A percentile compares a stretch with the other conserved stretches of the same genome.
phyloP scores from a whole-genome alignment of 2,797 vertebrate genomes.

The Galago senegalensis region DNA sequence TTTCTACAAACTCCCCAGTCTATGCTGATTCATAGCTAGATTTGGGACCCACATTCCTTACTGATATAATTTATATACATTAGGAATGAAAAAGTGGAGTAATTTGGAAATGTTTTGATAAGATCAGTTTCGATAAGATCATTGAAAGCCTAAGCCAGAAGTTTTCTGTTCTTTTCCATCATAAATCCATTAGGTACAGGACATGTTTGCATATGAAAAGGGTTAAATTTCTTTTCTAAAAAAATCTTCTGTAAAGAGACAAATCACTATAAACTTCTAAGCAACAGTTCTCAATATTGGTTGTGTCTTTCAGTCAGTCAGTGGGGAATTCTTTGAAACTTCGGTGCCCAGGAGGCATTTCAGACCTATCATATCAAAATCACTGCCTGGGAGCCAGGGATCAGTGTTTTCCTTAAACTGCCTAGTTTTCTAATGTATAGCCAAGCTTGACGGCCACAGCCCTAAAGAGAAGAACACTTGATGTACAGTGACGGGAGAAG shows the following conservation, averaged over 20 bases:
- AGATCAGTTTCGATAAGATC: neutral
- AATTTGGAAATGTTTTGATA: slow-evolving; percentile 31
- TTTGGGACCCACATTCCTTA: slow-evolving; percentile 38
- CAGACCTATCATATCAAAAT: neutral
- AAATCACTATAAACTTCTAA: neutral
- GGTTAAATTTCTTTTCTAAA: slow-evolving; percentile 31
- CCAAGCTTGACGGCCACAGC: neutral
- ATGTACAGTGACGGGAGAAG: neutral
- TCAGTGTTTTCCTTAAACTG: neutral
- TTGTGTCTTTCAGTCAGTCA: neutral
- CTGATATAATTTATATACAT: slow-evolving; percentile 1
- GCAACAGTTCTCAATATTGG: neutral
- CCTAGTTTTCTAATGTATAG: neutral
- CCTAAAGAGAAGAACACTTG: neutral
- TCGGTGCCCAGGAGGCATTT: neutral
- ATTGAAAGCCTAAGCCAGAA: slow-evolving; percentile 31
- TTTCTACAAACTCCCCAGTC: neutral
- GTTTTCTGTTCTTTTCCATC: slow-evolving; percentile 5
- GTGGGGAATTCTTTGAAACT: neutral
- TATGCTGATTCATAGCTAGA: neutral
- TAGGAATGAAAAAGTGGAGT: neutral
- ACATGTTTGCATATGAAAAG: neutral
- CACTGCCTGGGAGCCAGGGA: neutral
- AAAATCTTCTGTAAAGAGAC: neutral
- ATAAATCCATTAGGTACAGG: neutral